Base-by-base conservation (phyloP, 2,113 vertebrate genomes). In the Pardalotus punctatus region DNA sequence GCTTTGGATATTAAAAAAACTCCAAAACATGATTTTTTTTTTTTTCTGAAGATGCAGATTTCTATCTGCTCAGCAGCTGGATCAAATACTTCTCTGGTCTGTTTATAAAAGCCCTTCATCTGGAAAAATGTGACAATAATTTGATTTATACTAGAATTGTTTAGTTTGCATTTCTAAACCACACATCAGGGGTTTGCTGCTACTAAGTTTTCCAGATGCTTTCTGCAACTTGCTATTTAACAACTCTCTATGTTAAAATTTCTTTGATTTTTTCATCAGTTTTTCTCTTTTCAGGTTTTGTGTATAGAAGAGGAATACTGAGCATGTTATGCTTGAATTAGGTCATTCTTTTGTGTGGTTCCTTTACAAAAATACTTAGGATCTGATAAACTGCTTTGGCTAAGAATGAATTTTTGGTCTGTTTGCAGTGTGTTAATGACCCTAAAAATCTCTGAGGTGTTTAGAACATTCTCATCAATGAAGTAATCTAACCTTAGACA, bases 341-440 rank as follows among this genome's bases (percentile, higher is more conserved):
- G 61, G 33, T 76, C 5, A 54, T 92, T 90, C 10, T 91, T 92
- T 69, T 92, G 12, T 76, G 28, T 72, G 58, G n/a, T 48, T 90
- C 28, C 62, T 90, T 67, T 76, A 61, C 25, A 90, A 69, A 92
- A 90, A 73, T 66, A 28, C 87, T 91, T 88, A 31, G 5, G 21
- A 57, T 94, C 72, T 77, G 79, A 88, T 94, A 93, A 93, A 78
- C 35, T 66, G 36, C 50, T 94, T 87, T 90, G 82, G 69, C 70
- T 54, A 76, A 88, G 94, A 95, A 62, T 35, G 73, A 40, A 56
- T 82, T 97, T 95, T 88, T 67, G 42, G 56, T 47, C 73, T 85
- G 27, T 79, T 95, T 83, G n/a, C 28, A 60, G 40, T 95, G 92
- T 56, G 23, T 72, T 53, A 54, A 93, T 76, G 40, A 86, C n/a